A percentile compares a stretch with the other conserved stretches of the same genome.
phyloP scores from a whole-genome alignment of 2,113 vertebrate genomes.

The Progne subis region DNA sequence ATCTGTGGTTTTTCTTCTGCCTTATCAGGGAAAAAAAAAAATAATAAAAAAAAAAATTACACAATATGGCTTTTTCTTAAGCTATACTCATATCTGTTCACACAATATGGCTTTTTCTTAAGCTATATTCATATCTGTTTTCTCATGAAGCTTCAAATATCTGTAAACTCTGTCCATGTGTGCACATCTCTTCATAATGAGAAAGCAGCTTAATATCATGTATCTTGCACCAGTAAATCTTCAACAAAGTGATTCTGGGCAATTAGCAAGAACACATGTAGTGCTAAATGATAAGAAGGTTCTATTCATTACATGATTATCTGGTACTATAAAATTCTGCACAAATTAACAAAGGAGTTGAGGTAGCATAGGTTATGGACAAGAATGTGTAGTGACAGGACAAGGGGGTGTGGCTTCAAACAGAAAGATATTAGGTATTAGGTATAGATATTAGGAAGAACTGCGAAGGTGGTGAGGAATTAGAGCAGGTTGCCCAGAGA shows the following conservation, averaged over 20 bases:
- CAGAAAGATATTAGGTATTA: neutral
- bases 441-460: neutral
- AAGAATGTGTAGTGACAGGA: neutral
- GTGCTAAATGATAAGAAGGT: neutral
- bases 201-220: neutral
- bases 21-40: neutral
- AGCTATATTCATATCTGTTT: neutral
- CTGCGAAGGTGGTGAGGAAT: neutral
- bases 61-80: neutral
- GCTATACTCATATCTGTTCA: too few relatives aligned
- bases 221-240: neutral
- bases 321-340: neutral
- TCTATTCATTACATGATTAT: neutral
- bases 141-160: neutral
- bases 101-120: neutral
- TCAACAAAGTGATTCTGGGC: neutral
- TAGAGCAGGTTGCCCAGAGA: neutral
- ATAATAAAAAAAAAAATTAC: neutral
- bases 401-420: neutral
- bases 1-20: neutral
- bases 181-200: neutral
- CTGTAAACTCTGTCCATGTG: neutral
- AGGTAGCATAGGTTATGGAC: neutral
- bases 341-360: neutral
- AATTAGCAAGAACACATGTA: neutral